Percentiles rank a stretch among this genome's conserved stretches.
Conservation (phyloP, 2,797 vertebrate species). For the Sitta carolinensis region DNA sequence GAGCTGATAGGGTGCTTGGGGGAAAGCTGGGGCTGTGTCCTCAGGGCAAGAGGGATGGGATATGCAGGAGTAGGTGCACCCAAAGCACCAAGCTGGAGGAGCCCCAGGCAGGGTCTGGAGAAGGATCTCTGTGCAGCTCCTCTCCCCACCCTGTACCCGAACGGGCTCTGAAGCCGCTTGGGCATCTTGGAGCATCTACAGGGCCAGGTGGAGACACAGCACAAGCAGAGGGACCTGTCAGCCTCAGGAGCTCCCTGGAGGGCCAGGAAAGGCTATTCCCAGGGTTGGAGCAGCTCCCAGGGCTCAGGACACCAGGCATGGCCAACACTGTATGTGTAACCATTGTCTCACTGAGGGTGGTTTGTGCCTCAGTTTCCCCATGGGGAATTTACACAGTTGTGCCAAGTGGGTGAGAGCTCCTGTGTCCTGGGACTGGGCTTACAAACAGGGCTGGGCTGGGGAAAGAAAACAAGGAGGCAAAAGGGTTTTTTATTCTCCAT, state of each 20-base stretch:
- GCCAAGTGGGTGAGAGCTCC: background rate
- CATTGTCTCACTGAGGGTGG: background rate
- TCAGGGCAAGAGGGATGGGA: background rate
- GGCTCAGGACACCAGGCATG: rapidly evolving
- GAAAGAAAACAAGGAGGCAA: background rate
- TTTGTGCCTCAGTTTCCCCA: background rate
- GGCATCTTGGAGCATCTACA: background rate
- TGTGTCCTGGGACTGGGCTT: background rate
- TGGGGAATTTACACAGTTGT: rapidly evolving
- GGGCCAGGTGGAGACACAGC: rapidly evolving
- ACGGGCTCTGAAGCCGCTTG: background rate
- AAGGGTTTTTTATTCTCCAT: rapidly evolving
- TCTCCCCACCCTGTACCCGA: background rate
- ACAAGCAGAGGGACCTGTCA: background rate
- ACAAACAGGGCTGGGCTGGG: background rate
- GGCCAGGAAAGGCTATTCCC: background rate
- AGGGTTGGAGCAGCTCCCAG: background rate
- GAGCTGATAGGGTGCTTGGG: background rate
- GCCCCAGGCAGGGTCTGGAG: background rate
- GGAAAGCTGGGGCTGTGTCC: background rate
- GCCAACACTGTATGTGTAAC: background rate
- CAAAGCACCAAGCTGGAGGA: background rate
- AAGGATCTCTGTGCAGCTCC: background rate
- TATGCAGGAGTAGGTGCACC: background rate
- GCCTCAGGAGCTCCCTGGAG: background rate